These are phyloP conservation scores for Proctacanthus coquilletti DNA, from an alignment of 1,140 invertebrate species.

Conservation along the genomic window DNA sequence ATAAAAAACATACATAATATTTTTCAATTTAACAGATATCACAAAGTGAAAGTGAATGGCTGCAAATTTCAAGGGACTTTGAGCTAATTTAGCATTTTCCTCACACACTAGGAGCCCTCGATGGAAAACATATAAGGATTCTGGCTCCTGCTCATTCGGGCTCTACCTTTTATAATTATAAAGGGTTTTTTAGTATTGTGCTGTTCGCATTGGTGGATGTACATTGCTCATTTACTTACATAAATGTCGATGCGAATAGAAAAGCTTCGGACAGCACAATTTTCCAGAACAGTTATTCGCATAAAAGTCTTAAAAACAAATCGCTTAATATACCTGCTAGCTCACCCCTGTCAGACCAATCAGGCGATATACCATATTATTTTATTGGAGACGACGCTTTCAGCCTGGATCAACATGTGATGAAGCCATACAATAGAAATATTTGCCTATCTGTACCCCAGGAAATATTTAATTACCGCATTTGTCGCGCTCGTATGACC, in stretches of 20 bases:
- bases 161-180: conserved; percentile 30
- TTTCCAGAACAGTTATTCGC: too few relatives aligned
- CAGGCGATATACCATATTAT: conserved; percentile 14
- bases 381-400: conserved; percentile 31
- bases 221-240: neutral
- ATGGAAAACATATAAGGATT: conserved; percentile 27
- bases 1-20: too few relatives aligned
- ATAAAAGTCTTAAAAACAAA: too few relatives aligned
- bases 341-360: conserved; percentile 4
- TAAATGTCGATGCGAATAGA: too few relatives aligned
- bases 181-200: conserved; percentile 25
- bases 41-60: conserved; percentile 12
- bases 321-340: neutral
- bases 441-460: neutral
- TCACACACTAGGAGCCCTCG: conserved; percentile 23
- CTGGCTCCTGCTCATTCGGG: conserved; percentile 18
- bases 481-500: conserved; percentile 23
- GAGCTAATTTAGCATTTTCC: conserved; percentile 22
- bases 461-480: conserved; percentile 29
- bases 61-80: conserved; percentile 17
- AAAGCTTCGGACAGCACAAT: neutral
- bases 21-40: too few relatives aligned
- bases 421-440: conserved; percentile 20
- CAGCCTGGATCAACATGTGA: conserved; percentile 17
- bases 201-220: conserved; percentile 25